These are phyloP conservation scores for Petrolisthes cinctipes DNA, from an alignment of 2,888 invertebrate species.

Conservation along the genomic window DNA sequence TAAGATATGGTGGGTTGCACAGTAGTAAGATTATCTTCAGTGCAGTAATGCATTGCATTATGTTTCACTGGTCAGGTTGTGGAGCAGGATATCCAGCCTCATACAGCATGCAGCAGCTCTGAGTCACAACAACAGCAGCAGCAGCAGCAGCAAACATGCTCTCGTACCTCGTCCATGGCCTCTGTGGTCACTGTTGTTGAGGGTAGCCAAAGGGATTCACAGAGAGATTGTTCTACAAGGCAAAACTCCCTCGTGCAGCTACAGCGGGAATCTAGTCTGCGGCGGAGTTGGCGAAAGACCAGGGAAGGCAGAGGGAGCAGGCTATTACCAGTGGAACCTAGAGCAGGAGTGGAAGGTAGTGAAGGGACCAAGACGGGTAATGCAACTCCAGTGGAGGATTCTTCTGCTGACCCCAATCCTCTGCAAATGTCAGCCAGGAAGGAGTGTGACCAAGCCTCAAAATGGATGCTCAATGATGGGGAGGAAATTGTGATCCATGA, in stretches of 20 bases:
- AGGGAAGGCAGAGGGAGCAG: constrained; percentile 24
- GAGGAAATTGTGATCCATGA: constrained; percentile 43
- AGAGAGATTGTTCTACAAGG: constrained; percentile 8
- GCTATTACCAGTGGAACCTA: background rate
- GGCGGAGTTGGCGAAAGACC: constrained; percentile 38
- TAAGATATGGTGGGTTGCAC: too few relatives aligned
- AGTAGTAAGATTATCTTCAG: too few relatives aligned
- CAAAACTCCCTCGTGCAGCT: constrained; percentile 28
- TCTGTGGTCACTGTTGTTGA: constrained; percentile 47
- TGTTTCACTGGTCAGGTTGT: constrained; percentile 19
- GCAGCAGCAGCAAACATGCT: constrained; percentile 22
- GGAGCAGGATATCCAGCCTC: constrained; percentile 25
- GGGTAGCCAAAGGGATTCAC: constrained; percentile 26
- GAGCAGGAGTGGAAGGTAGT: constrained; percentile 7
- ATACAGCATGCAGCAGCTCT: background rate
- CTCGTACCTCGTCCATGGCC: constrained; percentile 43
- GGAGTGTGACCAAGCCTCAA: constrained; percentile 11
- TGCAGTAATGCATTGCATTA: background rate
- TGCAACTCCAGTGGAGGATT: constrained; percentile 6
- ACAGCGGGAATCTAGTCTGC: constrained; percentile 42
- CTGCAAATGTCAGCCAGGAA: background rate
- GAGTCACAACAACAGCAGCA: background rate
- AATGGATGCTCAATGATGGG: constrained; percentile 56
- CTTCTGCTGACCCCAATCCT: background rate
- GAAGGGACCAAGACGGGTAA: constrained; percentile 2